These are phyloP conservation scores for Acleris holmiana DNA, from an alignment of 2,888 invertebrate species.

Conservation along the genomic window DNA sequence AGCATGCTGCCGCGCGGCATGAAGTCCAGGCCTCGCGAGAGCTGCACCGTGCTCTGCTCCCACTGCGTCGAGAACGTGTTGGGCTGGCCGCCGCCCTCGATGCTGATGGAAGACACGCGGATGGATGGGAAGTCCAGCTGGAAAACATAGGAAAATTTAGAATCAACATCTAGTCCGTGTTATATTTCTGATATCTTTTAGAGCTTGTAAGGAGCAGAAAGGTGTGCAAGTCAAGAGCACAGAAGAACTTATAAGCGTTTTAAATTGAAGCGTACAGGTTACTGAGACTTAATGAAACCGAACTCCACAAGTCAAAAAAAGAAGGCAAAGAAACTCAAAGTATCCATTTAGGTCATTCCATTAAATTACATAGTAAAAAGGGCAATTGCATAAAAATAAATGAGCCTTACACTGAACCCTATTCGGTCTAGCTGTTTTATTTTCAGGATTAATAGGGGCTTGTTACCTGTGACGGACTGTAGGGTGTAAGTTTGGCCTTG, in stretches of 20 bases:
- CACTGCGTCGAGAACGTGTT: constrained; percentile 89
- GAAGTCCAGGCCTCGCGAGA: constrained; percentile 93
- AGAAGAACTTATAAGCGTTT: too few species aligned
- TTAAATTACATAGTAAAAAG: too few species aligned
- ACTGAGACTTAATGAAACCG: too few species aligned
- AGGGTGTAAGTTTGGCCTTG: constrained; percentile 88
- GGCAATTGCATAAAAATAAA: too few species aligned
- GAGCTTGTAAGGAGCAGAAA: background rate
- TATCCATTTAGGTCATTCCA: too few species aligned
- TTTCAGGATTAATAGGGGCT: background rate
- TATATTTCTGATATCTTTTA: background rate
- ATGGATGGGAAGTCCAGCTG: constrained; percentile 86
- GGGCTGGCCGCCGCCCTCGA: constrained; percentile 78
- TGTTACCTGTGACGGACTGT: constrained; percentile 83
- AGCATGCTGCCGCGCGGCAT: constrained; percentile 89
- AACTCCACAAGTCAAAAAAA: too few species aligned
- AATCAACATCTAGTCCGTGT: background rate
- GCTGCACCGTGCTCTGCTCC: constrained; percentile 91
- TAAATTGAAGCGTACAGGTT: too few species aligned
- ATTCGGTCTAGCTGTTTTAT: background rate
- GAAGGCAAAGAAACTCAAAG: too few species aligned
- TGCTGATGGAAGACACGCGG: constrained; percentile 82
- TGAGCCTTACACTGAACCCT: too few species aligned
- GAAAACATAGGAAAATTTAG: constrained; percentile 15
- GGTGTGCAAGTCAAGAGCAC: too few species aligned